Base-by-base conservation (phyloP, 1,140 invertebrate genomes). In the Drosophila asahinai region DNA sequence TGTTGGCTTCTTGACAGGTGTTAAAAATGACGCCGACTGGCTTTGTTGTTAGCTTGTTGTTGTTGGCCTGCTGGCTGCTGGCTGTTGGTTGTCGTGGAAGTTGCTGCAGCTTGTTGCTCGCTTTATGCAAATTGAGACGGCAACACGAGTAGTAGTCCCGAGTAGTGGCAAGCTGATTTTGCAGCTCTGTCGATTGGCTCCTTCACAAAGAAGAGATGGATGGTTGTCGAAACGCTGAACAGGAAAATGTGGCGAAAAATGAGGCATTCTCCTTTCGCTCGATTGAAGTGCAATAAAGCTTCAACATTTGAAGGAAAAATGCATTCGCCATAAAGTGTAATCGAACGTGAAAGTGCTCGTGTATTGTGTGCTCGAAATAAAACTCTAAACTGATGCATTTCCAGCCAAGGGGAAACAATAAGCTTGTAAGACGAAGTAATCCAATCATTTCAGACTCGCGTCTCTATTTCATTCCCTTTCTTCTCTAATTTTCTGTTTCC, bases 1-100 rank as follows among this genome's bases (percentile, higher is more conserved):
- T 89, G 68, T 78, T 71, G 77, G 80, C 80, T 89, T 55, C 73
- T 79, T 84, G 84, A 83, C 84, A 89, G 84, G 84, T 89, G 84
- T 89, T 81, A 71, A 89, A 81, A 89, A 84, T 79, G 81, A 76
- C 80, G 80, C 65, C 63, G 62, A 79, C 66, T 86, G 66, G 47
- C 61, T 45, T 66, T 66, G 58, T 77, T 64, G 51, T 17, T 51
- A 59, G 61, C 65, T 65, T 58, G 42, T 54, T 33, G 48, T 38
- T 59, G 22, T 58, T 63, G 67, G 19, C 51, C 22, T 43, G 40
- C 15, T 57, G 33, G 22, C 22, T 59, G 52, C 47, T 33, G 5
- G 30, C 19, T 62, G 47, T 30, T 67, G 62, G 17, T 48, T 36
- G 65, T 61, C 19, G 55, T 70, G 80, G 60, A 65, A 63, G 43